phyloP scores from a whole-genome alignment of 2,797 vertebrate genomes.

The Syncerus caffer region DNA sequence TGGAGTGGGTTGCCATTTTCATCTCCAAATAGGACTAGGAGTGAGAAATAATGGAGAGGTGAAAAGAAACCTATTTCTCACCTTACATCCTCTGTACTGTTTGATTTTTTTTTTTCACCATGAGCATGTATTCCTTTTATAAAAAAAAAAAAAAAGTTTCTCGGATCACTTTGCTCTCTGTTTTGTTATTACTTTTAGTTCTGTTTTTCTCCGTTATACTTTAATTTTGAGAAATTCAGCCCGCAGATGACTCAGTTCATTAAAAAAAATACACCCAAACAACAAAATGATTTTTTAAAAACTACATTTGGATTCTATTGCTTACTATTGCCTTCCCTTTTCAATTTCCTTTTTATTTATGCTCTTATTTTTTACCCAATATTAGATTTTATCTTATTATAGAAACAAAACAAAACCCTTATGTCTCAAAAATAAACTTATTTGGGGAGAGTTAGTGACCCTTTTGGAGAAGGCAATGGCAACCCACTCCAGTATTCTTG shows the following conservation, averaged over 20 bases:
- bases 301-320: background rate
- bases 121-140: constrained; percentile 10
- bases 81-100: background rate
- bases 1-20: background rate
- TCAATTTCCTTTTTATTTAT: constrained; percentile 15
- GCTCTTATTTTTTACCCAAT: background rate
- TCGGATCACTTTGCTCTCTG: background rate
- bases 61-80: background rate
- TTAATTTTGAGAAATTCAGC: constrained; percentile 32
- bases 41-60: background rate
- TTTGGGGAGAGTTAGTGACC: background rate
- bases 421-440: background rate
- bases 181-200: constrained; percentile 41
- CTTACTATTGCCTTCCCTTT: background rate
- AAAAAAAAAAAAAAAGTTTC: background rate
- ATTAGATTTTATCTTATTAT: constrained; percentile 40
- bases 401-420: constrained; percentile 19
- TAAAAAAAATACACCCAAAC: constrained; percentile 17
- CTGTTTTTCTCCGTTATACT: background rate
- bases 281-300: constrained; percentile 1
- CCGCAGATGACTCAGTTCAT: constrained; percentile 42
- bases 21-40: background rate
- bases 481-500: background rate
- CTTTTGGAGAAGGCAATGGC: background rate
- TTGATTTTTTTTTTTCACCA: background rate